phyloP scores from a whole-genome alignment of 2,797 vertebrate genomes.

The Zonotrichia albicollis region DNA sequence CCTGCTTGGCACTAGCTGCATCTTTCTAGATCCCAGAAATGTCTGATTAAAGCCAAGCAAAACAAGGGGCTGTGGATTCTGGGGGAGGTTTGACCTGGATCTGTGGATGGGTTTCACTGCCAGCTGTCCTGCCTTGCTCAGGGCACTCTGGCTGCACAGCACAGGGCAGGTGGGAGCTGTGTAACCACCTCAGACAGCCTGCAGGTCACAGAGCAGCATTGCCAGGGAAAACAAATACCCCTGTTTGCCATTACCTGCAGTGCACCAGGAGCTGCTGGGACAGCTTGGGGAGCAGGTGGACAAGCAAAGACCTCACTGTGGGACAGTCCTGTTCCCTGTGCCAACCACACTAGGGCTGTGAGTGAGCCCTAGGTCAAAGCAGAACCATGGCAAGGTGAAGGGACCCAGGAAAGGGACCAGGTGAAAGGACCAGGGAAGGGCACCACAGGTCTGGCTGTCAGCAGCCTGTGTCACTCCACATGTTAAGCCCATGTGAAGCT shows the following conservation, averaged over 20 bases:
- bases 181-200: fast-evolving
- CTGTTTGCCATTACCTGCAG: not conserved
- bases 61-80: not conserved
- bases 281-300: not conserved
- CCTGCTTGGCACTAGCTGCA: not conserved
- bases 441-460: fast-evolving
- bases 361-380: not conserved
- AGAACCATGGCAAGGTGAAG: not conserved
- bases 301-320: not conserved
- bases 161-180: not conserved
- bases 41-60: not conserved
- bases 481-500: not conserved
- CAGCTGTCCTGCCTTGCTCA: not conserved
- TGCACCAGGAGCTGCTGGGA: not conserved
- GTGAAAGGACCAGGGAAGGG: not conserved
- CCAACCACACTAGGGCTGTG: fast-evolving
- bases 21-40: not conserved
- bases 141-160: not conserved
- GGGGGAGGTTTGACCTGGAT: not conserved
- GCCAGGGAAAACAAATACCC: not conserved
- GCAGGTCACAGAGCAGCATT: not conserved
- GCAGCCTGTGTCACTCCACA: not conserved
- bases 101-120: not conserved
- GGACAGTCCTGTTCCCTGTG: not conserved
- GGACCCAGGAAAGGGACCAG: not conserved